These are phyloP conservation scores for Drosophila koepferae DNA, from an alignment of 2,888 invertebrate genomes.

Conservation along the genomic window DNA sequence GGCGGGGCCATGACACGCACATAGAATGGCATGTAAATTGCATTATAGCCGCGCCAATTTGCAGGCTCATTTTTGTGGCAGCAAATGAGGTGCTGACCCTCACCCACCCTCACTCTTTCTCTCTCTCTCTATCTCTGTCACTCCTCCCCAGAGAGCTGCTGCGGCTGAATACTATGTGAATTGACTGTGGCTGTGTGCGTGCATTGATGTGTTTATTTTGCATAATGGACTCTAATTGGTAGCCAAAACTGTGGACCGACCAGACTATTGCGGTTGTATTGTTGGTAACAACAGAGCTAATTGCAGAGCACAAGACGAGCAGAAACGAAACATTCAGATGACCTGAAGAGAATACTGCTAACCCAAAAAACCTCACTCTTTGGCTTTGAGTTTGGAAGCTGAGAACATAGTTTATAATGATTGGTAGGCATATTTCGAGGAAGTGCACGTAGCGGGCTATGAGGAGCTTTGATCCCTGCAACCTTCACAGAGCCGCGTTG, in stretches of 20 bases:
- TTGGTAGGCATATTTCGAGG: not conserved
- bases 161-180: not conserved
- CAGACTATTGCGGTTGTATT: slow-evolving; percentile 31
- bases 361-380: not conserved
- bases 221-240: slow-evolving; percentile 72
- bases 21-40: slow-evolving; percentile 45
- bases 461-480: slow-evolving; percentile 28
- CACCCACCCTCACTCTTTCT: not conserved
- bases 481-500: slow-evolving; percentile 16
- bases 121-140: not conserved
- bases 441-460: slow-evolving; percentile 1
- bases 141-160: not conserved
- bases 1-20: slow-evolving; percentile 11
- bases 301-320: slow-evolving; percentile 33
- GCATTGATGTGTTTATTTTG: slow-evolving; percentile 66
- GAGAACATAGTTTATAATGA: not conserved
- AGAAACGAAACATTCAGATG: not conserved
- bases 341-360: not conserved
- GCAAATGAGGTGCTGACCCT: slow-evolving; percentile 41
- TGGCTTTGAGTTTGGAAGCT: not conserved
- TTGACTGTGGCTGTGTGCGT: slow-evolving; percentile 22
- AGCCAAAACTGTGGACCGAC: slow-evolving; percentile 28
- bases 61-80: slow-evolving; percentile 38
- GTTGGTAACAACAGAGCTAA: slow-evolving; percentile 52
- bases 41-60: slow-evolving; percentile 53